Base-by-base conservation (phyloP, 2,888 invertebrate genomes). In the Hirtodrosophila histrioides region DNA sequence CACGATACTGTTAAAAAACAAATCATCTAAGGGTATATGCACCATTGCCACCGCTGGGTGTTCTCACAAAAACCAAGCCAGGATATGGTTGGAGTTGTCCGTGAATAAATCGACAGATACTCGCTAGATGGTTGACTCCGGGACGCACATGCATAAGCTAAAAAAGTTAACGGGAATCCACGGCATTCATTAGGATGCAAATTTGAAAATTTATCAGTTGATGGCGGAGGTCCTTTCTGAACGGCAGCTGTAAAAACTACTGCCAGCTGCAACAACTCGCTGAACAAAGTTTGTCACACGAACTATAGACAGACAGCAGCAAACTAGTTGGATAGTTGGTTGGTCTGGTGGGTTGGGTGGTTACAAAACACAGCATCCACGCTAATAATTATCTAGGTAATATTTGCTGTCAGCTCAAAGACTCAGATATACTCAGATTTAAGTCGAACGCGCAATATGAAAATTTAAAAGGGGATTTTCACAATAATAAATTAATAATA, bases 161-260 rank as follows among this genome's bases (percentile, higher is more conserved):
- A 4, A 39, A 58, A 67, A 67, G 37, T 78, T 69, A 41, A 24
- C 17, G 10, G n/a, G 41, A 36, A 17, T 9, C 40, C 12, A 27
- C 41, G n/a, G 29, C 62, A 53, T 64, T 75, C 75, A 81, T 78
- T 75, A 75, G 53, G 60, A 75, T 78, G 64, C 53, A 71, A 75
- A 81, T 78, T 78, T 62, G 46, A 64, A 69, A 75, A 57, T 53
- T 70, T 63, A 63, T 64, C 68, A 74, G 56, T 63, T 55, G 57
- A 11, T 58, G 60, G 69, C 58, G 36, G 50, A n/a, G 45, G 33
- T 33, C 39, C 43, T 48, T 54, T 39, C 31, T 49, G 40, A 24
- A 23, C 44, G 29, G 31, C 54, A 46, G 27, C 44, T 60, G 39
- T 12, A 44, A 53, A 53, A 53, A 11, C 23, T 10, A 33, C 12